A percentile compares a stretch with the other conserved stretches of the same genome.
These are phyloP conservation scores for Nycticebus coucang DNA, from an alignment of 2,113 vertebrate species.

Conservation along the genomic window DNA sequence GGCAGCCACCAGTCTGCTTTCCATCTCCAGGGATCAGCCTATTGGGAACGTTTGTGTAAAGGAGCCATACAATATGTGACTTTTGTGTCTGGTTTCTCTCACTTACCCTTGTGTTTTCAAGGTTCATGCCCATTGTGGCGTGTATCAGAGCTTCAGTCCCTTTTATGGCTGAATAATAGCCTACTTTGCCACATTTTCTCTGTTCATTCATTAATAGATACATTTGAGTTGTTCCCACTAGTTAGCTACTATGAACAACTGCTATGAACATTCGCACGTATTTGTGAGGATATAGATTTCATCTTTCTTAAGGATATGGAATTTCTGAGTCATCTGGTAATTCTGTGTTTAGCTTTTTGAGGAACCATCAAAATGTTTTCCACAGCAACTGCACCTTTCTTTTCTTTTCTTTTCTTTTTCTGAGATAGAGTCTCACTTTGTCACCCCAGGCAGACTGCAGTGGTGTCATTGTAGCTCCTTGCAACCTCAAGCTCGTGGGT, in stretches of 20 bases:
- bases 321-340: neutral
- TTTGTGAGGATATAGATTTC: neutral
- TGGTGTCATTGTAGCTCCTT: no score
- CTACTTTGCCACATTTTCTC: neutral
- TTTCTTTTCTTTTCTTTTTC: no score
- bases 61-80: accelerated
- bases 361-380: accelerated
- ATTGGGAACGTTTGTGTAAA: accelerated
- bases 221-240: neutral
- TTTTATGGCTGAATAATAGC: no score
- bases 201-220: neutral
- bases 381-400: neutral
- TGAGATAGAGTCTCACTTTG: no score
- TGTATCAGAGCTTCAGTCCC: neutral
- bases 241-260: neutral
- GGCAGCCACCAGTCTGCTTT: neutral
- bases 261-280: accelerated
- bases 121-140: accelerated
- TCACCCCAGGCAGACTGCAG: no score
- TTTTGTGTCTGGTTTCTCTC: neutral
- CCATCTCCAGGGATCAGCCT: neutral
- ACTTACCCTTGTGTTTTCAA: neutral
- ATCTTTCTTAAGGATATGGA: neutral
- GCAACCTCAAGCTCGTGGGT: no score
- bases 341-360: neutral